Evolutionary conservation across 2,888 invertebrate species (phyloP), one percentile per base, ranked within the genome.

Genomic region (Glaucopsyche alexis): DNA sequence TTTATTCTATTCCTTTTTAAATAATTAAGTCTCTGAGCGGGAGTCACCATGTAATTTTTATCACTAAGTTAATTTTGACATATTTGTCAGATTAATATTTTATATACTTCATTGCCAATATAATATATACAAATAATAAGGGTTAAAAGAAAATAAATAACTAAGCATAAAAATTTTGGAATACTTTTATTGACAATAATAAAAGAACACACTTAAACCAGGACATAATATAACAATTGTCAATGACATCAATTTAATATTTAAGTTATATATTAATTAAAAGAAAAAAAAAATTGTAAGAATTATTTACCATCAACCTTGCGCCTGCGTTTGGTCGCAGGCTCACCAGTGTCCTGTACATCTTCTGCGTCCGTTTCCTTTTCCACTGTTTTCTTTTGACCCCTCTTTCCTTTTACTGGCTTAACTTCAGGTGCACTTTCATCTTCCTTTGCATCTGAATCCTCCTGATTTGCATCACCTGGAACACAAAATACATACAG

Each of bases 301-400:
- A 81, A 82, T 84, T 91, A 92, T 80, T 91, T 92, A 93, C 92
- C 92, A 65, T 90, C 91, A 1, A 81, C 82, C 79, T 91, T 91
- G 79, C 91, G 90, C 77, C 87, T 84, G 76, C 91, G 87, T 79
- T 91, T 91, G 55, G 82, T 82, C 8, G 82, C 83, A 13, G 87
- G 81, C 77, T 90, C 91, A 6, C 81, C 86, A 3, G 84, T 83
- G 50, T 88, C 89, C 74, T 84, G 84, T 3, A 83, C 75, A 70
- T 85, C 87, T 8, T 86, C 87, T 3, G 78, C 71, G 42, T 87
- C 86, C 1, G 73, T 74, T 6, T 81, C 71, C 14, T 81, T 80
- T 69, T 86, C 86, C 2, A 78, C 80, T 40, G 79, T 81, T 75
- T 93, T 93, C 78, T 91, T 90, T 69, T 78, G 79, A 9, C 85